Percentiles rank a stretch among this genome's conserved stretches.
Conservation (phyloP, 2,888 invertebrate species). For the Heliconius hortense region DNA sequence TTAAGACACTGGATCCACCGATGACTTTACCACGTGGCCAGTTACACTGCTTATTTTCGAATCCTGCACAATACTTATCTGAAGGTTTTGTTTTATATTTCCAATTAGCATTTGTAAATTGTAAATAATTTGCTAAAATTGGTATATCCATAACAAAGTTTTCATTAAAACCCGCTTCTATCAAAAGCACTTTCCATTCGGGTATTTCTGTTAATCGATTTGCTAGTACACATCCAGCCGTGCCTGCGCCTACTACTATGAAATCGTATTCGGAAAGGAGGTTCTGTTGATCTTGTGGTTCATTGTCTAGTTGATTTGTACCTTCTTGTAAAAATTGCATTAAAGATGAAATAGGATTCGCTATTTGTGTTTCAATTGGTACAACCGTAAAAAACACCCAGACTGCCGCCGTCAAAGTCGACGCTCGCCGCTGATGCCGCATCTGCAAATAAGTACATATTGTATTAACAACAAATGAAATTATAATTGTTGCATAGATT, state of each 20-base stretch:
- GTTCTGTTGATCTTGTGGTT: constrained; percentile 78
- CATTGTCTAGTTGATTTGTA: constrained; percentile 71
- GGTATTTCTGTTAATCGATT: constrained; percentile 87
- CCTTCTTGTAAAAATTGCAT: constrained; percentile 81
- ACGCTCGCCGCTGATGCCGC: constrained; percentile 56
- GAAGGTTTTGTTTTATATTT: constrained; percentile 90
- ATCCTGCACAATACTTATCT: constrained; percentile 86
- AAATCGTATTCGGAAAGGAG: constrained; percentile 86
- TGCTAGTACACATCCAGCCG: constrained; percentile 89
- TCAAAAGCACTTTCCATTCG: constrained; percentile 85
- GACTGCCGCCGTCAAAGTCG: constrained; percentile 53
- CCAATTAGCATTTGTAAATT: constrained; percentile 89
- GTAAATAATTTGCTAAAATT: constrained; percentile 86
- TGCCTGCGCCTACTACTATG: constrained; percentile 90
- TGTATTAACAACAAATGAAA: too few species aligned
- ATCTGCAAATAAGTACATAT: constrained; percentile 62
- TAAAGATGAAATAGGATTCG: constrained; percentile 74
- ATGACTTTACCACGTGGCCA: constrained; percentile 92
- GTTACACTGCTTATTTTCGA: constrained; percentile 87
- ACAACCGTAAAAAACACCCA: constrained; percentile 57
- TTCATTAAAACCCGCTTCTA: constrained; percentile 89
- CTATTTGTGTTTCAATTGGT: constrained; percentile 56
- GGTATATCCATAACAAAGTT: constrained; percentile 89
- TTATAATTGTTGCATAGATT: too few species aligned
- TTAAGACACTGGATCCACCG: constrained; percentile 90